Base-by-base conservation (phyloP, 2,113 vertebrate species). In the Hassar affinis region DNA sequence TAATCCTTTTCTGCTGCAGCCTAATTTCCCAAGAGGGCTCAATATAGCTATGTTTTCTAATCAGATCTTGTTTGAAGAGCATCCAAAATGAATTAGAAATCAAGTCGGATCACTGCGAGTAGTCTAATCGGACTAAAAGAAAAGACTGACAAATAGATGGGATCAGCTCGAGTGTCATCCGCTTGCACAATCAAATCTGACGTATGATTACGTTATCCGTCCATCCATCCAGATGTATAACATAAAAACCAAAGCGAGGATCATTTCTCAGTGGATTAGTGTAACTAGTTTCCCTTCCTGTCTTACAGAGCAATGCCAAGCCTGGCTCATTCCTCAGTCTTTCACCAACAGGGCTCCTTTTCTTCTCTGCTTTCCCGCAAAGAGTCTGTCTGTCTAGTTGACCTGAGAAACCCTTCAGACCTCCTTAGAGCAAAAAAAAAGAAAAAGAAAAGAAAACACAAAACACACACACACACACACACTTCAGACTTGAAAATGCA, bases 291-390 rank as follows among this genome's bases (percentile, higher is more conserved):
- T 30, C 52, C 33, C 42, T 25, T 56, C 76, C 61, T 35, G 42
- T 77, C 75, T 66, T 68, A 47, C 74, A 80, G 57, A 77, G 68
- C 51, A 61, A 57, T 71, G 49, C 78, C 78, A 76, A 66, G 81
- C 81, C 74, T 22, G 15, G 27, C 61, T 80, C 78, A 61, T 59
- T 85, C 80, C 62, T 72, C 45, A 62, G 64, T 86, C 69, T 45
- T 78, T 78, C 69, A 79, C 75, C 76, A 78, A 75, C 84, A 80
- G 35, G 62, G 69, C n/a, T 69, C 52, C 49, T 61, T 75, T 75
- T 62, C 35, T 64, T 68, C 51, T 56, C 59, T 75, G 64, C 75
- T 30, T 80, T 85, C 45, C 68, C 12, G 57, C 77, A 59, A 74
- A 80, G 38, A 35, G 49, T 74, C 61, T 47, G 42, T 80, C 14